These are phyloP conservation scores for Oscheius sp. DNA, from an alignment of 2,888 invertebrate species.

Conservation along the genomic window DNA sequence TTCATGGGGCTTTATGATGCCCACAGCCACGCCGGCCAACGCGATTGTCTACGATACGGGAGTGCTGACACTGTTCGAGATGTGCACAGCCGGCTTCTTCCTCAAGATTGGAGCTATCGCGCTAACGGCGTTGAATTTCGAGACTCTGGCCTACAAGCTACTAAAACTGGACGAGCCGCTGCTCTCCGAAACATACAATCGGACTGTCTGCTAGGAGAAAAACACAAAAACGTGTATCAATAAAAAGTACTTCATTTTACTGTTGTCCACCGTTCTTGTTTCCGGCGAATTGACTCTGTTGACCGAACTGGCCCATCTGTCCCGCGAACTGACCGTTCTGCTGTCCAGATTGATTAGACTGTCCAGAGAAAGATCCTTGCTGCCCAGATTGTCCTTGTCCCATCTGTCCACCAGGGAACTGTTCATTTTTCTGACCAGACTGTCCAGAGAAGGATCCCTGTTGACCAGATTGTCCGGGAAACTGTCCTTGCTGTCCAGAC, in stretches of 20 bases:
- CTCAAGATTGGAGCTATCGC: constrained; percentile 11
- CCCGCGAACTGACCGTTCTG: not conserved
- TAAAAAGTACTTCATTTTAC: not conserved
- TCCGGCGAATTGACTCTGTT: not conserved
- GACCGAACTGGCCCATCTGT: not conserved
- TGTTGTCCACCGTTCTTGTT: not conserved
- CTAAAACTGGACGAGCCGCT: constrained; percentile 13
- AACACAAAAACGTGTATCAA: not conserved
- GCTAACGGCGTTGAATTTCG: constrained; percentile 6
- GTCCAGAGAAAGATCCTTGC: too few relatives aligned
- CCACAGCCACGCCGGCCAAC: constrained; percentile 22
- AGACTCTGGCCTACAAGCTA: constrained; percentile 13
- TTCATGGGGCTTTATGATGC: constrained; percentile 21
- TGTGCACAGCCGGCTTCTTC: constrained; percentile 23
- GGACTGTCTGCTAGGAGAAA: constrained; percentile 1
- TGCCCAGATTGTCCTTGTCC: not conserved
- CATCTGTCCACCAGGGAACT: constrained; percentile 2
- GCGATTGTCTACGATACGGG: constrained; percentile 30
- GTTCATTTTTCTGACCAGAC: not conserved
- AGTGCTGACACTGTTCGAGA: constrained; percentile 11
- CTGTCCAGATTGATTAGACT: too few relatives aligned
- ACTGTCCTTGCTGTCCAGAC: not conserved
- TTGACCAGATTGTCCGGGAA: too few relatives aligned
- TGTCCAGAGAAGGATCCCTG: not conserved
- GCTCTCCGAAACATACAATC: constrained; percentile 4